Conservation (phyloP, 2,797 vertebrate species). For the Premnoplex brunnescens region DNA sequence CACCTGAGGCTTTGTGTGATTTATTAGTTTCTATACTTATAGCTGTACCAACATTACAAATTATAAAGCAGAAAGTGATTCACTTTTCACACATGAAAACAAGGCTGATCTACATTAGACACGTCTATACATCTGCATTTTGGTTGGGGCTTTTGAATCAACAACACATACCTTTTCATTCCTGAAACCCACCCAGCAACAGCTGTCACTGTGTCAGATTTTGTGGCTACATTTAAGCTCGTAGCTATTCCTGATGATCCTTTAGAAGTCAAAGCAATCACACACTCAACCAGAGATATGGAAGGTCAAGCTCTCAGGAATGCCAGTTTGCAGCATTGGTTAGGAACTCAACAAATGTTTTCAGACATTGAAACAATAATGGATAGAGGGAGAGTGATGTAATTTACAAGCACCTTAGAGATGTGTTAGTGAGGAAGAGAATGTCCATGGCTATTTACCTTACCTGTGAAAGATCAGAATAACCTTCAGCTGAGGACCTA, state of each 20-base stretch:
- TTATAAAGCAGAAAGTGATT: not conserved
- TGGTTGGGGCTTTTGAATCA: not conserved
- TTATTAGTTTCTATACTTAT: not conserved
- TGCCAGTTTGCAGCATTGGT: not conserved
- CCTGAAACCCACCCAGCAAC: not conserved
- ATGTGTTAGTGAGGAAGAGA: not conserved
- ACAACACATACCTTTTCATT: not conserved
- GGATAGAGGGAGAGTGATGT: not conserved
- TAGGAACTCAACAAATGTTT: not conserved
- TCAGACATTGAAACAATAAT: not conserved
- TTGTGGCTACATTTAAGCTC: not conserved
- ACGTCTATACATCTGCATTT: not conserved
- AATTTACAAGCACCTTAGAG: rapidly evolving
- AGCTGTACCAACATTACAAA: not conserved
- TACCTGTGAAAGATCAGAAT: not conserved
- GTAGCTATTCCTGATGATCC: not conserved
- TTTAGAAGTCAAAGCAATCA: not conserved
- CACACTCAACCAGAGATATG: not conserved
- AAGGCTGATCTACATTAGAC: not conserved
- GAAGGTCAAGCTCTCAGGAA: not conserved
- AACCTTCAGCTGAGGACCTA: not conserved
- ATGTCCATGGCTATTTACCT: not conserved
- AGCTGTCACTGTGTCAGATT: not conserved
- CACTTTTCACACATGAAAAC: not conserved
- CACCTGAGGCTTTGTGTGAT: not conserved